Evolutionary conservation across 2,113 vertebrate species (phyloP), one percentile per base, ranked within the genome.

Genomic region (Scolopax mira): DNA sequence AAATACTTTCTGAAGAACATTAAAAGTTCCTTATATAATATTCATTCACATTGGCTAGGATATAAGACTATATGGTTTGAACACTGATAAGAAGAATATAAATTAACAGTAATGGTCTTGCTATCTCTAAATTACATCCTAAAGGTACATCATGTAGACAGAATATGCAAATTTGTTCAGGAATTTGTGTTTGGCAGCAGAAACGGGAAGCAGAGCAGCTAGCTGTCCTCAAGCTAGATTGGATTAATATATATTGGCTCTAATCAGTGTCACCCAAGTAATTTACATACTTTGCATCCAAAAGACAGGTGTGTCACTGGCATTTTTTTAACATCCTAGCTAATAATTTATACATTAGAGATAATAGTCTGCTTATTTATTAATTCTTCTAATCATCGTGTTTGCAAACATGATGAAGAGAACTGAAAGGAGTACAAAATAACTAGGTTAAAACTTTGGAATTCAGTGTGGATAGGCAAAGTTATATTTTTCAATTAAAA

Each of bases 111-210:
- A 84, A 16, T 0, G 0, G 8, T 52, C 48, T 57, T 87, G 70
- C 66, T 93, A 91, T 96, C 93, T 94, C 73, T 73, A 93, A 91
- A 95, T 94, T 71, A 12, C 84, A 65, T 94, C 93, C 94, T 92
- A 61, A 93, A 95, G 89, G 94, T 94, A 54, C 93, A 69, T 60
- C 35, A 16, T 25, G 67, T 74, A 54, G 69, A 67, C 75, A 78
- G 83, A 91, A 72, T 65, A 89, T 65, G 91, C 84, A 95, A 10
- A 85, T 94, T 60, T 41, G 65, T 31, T 86, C 80, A 87, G 84
- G 80, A 92, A 57, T 96, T 83, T 75, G 55, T 48, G 12, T 75
- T 79, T 95, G 94, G 83, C 80, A 87, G 69, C 0, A 0, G 65
- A 46, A 89, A 75, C 0, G 3, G 37, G 86, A 81, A 84, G 78